Evolutionary conservation across 1,140 invertebrate genomes (phyloP), one percentile per base, ranked within the genome.

Genomic region (Ips nitidus): DNA sequence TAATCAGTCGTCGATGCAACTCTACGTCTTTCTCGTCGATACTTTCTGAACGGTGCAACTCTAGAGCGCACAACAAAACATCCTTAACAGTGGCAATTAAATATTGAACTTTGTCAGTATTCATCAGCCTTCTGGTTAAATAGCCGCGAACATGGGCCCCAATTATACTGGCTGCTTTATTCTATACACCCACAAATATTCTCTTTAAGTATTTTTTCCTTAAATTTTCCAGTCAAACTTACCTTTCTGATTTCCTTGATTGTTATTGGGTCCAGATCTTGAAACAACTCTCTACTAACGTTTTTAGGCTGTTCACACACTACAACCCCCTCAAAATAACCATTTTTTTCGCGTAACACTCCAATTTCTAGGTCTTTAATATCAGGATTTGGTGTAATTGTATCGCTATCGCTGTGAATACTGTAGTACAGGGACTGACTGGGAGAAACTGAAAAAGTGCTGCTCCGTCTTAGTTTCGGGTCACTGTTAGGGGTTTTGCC

Each of bases 61-160:
- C 88, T 50, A 93, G 81, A 70, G 91, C 89, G 78, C 89, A 91
- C 37, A 90, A 80, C 53, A 92, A 79, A 2, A 91, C 90, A 77
- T 93, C 92, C 73, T 85, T 84, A 71, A 95, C 93, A 37, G 90
- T 93, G 81, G 91, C 89, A 70, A 94, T 91, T 8, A 94, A 84
- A 45, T 84, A 82, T 78, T 93, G 89, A 2, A 95, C 89, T 74
- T 90, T 89, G 76, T 92, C 90, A 1, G 93, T 94, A 61, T 82
- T 84, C 80, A 95, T 86, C 47, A 95, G 82, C 69, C 93, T 86
- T 52, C 94, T 86, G 41, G 89, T 88, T 62, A 95, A 82, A 79
- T 88, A 95, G 2, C 94, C 94, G 77, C 87, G 89, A n/a, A 85
- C 88, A 75, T 85, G 84, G 38, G 93, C 91, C 70, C 88, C 88